These are phyloP conservation scores for Bos taurus DNA, from an alignment of 2,113 vertebrate genomes.

Conservation along the genomic window ARS-UCD2.0 NC_037329.1:117870501-117871000, in stretches of 20 bases:
- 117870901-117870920: neutral
- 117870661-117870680: neutral
- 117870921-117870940: neutral
- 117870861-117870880: neutral
- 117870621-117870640: neutral
- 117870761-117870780: neutral
- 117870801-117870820: neutral
- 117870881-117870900: neutral
- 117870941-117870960: neutral
- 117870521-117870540: neutral
- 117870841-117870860: neutral
- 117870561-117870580: neutral
- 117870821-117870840: neutral
- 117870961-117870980: neutral
- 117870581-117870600: neutral
- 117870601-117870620: neutral
- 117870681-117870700: neutral
- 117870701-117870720: neutral
- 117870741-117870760: neutral
- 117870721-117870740: neutral
- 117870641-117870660: neutral
- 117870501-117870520: neutral
- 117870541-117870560: neutral
- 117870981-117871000: neutral
- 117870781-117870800: neutral